Percentiles rank a stretch among this genome's conserved stretches.
phyloP scores from a whole-genome alignment of 2,113 vertebrate genomes.

The Noturus placidus region DNA sequence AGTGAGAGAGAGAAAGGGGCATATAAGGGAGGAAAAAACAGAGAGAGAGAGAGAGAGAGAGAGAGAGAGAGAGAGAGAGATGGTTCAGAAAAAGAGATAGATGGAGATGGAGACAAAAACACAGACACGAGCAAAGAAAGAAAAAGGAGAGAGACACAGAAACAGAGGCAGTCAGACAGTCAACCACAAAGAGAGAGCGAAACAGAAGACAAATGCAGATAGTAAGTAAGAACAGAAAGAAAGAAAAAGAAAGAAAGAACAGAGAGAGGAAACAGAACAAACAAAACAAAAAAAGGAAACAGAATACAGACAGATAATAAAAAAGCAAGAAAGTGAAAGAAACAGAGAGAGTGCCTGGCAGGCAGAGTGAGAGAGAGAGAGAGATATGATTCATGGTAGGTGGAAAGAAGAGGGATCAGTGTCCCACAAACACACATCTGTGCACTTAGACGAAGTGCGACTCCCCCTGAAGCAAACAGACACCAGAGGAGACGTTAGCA shows the following conservation, averaged over 20 bases:
- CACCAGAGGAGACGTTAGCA: constrained; percentile 38
- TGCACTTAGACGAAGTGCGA: constrained; percentile 34
- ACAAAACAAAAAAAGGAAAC: not conserved
- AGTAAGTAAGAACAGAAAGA: not conserved
- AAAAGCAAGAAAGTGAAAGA: not conserved
- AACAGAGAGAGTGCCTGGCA: not conserved
- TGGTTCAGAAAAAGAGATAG: not conserved
- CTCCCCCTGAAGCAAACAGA: constrained; percentile 21
- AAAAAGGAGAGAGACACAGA: too few species aligned
- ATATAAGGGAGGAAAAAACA: too few species aligned
- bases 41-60: too few species aligned
- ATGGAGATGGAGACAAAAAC: too few species aligned
- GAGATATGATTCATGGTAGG: not conserved
- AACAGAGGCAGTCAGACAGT: too few species aligned
- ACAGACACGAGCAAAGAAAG: too few species aligned
- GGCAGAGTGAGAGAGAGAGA: not conserved
- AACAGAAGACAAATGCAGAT: not conserved
- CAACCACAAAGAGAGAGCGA: too few species aligned
- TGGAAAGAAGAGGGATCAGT: not conserved
- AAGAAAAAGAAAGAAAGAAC: not conserved
- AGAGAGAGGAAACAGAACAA: not conserved
- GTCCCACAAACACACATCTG: constrained; percentile 24
- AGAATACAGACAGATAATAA: not conserved
- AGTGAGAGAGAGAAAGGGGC: too few species aligned
- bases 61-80: too few species aligned